Percentiles rank a stretch among this genome's conserved stretches.
Evolutionary conservation across 2,797 vertebrate genomes (phyloP).

Genomic region (Anisognathus igniventris): DNA sequence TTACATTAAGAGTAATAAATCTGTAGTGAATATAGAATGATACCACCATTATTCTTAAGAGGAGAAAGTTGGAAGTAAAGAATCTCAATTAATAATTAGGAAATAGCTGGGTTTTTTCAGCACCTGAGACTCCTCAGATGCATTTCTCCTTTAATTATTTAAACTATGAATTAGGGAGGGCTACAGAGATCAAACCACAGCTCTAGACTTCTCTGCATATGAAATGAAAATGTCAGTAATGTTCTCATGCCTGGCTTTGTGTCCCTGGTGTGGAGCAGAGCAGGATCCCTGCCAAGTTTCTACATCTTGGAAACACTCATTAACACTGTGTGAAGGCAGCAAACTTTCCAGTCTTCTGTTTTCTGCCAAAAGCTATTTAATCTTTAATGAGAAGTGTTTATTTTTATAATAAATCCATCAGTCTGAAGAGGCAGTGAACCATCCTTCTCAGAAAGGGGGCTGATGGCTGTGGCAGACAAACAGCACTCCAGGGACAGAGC

Average conservation of each 20-base stretch:
- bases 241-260: not conserved
- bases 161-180: not conserved
- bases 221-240: not conserved
- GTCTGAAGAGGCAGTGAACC: not conserved
- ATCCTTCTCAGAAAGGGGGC: not conserved
- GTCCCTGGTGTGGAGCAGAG: not conserved
- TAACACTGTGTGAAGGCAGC: not conserved
- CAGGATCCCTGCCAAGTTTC: not conserved
- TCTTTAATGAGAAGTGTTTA: conserved; percentile 25
- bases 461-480: not conserved
- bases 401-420: conserved; percentile 10
- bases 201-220: not conserved
- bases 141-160: not conserved
- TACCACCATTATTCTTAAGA: conserved; percentile 19
- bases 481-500: not conserved
- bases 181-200: not conserved
- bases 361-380: not conserved
- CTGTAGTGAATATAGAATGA: not conserved
- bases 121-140: not conserved
- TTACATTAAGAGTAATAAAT: not conserved
- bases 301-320: not conserved
- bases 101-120: not conserved
- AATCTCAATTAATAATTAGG: conserved; percentile 1
- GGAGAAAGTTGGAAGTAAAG: not conserved
- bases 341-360: not conserved